A percentile compares a stretch with the other conserved stretches of the same genome.
Evolutionary conservation across 2,113 vertebrate species (phyloP).

Genomic region (Vombatus ursinus): DNA sequence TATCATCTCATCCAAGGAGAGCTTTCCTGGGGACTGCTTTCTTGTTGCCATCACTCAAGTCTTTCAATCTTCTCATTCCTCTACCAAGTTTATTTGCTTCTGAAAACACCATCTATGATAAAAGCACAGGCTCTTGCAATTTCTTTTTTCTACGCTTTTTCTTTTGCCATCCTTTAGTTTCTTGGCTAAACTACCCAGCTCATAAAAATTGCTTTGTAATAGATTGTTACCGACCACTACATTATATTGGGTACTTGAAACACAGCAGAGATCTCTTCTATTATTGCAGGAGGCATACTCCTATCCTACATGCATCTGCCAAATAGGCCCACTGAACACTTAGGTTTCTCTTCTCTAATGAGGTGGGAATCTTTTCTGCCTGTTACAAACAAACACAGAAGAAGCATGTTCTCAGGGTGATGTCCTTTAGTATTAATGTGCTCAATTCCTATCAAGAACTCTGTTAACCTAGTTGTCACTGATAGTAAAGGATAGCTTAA

Average conservation of each 20-base stretch:
- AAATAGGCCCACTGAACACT: constrained; percentile 31
- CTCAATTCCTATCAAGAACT: constrained; percentile 65
- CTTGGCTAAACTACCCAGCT: constrained; percentile 58
- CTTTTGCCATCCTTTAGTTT: constrained; percentile 65
- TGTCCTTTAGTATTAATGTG: constrained; percentile 62
- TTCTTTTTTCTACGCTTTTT: constrained; percentile 51
- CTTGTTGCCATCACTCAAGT: not conserved
- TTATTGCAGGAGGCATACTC: constrained; percentile 37
- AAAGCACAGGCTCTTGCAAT: constrained; percentile 66
- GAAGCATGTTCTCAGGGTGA: constrained; percentile 32
- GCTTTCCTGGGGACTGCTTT: not conserved
- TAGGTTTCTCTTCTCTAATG: constrained; percentile 60
- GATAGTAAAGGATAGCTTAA: constrained; percentile 53
- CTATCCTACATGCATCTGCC: constrained; percentile 8
- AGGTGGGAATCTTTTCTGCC: constrained; percentile 58
- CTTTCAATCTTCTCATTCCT: constrained; percentile 52
- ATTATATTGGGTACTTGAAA: constrained; percentile 67
- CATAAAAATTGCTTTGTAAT: constrained; percentile 72
- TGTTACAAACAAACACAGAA: constrained; percentile 55
- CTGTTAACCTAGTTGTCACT: constrained; percentile 51
- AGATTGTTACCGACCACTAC: constrained; percentile 62
- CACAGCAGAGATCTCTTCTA: constrained; percentile 56
- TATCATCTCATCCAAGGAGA: constrained; percentile 9
- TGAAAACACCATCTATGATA: constrained; percentile 36
- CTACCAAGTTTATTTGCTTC: constrained; percentile 59